phyloP scores from a whole-genome alignment of 2,113 vertebrate genomes.

The Fukomys damarensis region DNA sequence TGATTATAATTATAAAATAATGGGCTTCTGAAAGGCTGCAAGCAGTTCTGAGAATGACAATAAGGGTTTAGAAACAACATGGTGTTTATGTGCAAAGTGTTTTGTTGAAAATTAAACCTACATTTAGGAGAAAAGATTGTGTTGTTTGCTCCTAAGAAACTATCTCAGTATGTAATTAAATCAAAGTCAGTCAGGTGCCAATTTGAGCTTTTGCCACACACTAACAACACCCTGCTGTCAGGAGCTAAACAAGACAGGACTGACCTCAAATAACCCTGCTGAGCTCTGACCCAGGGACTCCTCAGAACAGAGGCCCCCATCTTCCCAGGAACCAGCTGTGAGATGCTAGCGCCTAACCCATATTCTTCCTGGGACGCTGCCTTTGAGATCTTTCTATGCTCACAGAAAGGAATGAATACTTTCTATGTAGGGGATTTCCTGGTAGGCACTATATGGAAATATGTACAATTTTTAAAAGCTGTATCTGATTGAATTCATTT shows the following conservation, averaged over 20 bases:
- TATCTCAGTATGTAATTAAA: conserved; percentile 59
- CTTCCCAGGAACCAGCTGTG: background rate
- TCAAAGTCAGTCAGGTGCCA: conserved; percentile 65
- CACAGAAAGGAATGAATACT: background rate
- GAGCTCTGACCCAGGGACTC: background rate
- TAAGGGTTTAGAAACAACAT: conserved; percentile 74
- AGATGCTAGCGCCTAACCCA: rapidly evolving
- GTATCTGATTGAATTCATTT: conserved; percentile 19
- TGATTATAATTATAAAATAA: conserved; percentile 86
- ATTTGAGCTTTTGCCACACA: conserved; percentile 49
- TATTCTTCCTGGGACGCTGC: background rate
- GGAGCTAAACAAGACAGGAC: background rate
- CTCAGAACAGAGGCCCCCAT: background rate
- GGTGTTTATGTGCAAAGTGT: conserved; percentile 70
- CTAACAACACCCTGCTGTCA: background rate
- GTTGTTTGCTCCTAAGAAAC: conserved; percentile 59
- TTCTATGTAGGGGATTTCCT: background rate
- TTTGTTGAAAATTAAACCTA: conserved; percentile 79
- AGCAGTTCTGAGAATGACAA: conserved; percentile 81
- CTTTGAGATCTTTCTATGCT: background rate
- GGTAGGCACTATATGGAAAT: background rate
- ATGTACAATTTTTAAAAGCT: background rate
- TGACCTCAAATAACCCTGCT: conserved; percentile 18
- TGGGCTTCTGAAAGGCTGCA: conserved; percentile 82
- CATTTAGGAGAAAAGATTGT: conserved; percentile 62